Conservation (phyloP, 1,140 invertebrate species). For the Cherax quadricarinatus region DNA sequence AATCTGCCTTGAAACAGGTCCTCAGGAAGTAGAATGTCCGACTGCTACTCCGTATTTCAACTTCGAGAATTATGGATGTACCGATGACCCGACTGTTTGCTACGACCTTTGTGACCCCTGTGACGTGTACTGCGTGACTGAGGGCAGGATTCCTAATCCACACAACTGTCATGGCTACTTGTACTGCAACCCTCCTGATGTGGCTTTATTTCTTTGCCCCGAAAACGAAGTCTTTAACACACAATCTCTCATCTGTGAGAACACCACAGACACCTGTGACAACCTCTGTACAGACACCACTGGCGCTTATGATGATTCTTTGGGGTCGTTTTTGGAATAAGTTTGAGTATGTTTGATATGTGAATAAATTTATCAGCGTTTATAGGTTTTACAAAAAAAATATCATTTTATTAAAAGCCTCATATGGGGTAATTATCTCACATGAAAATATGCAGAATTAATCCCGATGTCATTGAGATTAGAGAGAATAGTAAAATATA, state of each 20-base stretch:
- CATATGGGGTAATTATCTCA: too few species aligned
- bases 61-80: slow-evolving; percentile 6
- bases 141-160: slow-evolving; percentile 36
- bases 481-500: too few species aligned
- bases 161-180: slow-evolving; percentile 32
- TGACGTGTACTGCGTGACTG: slow-evolving; percentile 18
- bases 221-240: background rate
- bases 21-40: background rate
- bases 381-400: too few species aligned
- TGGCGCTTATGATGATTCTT: too few species aligned
- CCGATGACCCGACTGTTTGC: background rate
- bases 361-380: too few species aligned
- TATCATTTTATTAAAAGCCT: too few species aligned
- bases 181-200: slow-evolving; percentile 42
- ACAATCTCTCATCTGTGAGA: slow-evolving; percentile 6
- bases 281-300: background rate
- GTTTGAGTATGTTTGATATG: too few species aligned
- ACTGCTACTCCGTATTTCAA: background rate
- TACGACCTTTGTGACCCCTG: slow-evolving; percentile 41
- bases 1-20: slow-evolving; percentile 14
- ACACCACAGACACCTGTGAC: background rate
- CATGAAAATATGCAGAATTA: too few species aligned
- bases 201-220: slow-evolving; percentile 27
- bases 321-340: too few species aligned
- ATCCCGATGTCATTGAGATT: too few species aligned